Evolutionary conservation across 2,113 vertebrate species (phyloP).

Genomic region (Xenus cinereus): DNA sequence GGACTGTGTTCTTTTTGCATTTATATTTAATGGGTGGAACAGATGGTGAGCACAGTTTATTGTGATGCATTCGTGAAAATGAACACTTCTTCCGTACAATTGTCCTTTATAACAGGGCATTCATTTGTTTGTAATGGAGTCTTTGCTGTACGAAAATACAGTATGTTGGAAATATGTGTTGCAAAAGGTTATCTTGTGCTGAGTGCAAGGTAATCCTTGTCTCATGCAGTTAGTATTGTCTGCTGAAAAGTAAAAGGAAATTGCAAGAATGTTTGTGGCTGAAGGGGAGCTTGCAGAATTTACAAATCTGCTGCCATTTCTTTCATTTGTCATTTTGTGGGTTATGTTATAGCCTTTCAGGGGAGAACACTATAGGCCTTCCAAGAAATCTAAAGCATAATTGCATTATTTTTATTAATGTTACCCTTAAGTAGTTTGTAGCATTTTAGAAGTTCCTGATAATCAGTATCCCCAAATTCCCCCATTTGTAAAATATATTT

Average conservation of each 20-base stretch:
- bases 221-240: background rate
- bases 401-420: background rate
- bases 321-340: background rate
- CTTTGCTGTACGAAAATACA: constrained; percentile 11
- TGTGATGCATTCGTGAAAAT: constrained; percentile 2
- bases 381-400: background rate
- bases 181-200: background rate
- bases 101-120: constrained; percentile 14
- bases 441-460: background rate
- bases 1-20: background rate
- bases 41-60: constrained; percentile 38
- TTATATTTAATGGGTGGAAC: constrained; percentile 11
- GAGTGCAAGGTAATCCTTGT: background rate
- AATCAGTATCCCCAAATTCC: background rate
- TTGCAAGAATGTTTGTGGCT: background rate
- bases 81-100: constrained; percentile 5
- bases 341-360: background rate
- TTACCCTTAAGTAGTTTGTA: background rate
- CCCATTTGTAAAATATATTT: background rate
- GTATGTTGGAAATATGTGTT: background rate
- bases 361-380: background rate
- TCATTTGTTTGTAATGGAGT: constrained; percentile 5
- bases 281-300: background rate
- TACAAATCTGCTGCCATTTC: background rate
- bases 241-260: background rate